A percentile compares a stretch with the other conserved stretches of the same genome.
phyloP scores from a whole-genome alignment of 1,140 invertebrate genomes.

The Schlechtendalia chinensis region DNA sequence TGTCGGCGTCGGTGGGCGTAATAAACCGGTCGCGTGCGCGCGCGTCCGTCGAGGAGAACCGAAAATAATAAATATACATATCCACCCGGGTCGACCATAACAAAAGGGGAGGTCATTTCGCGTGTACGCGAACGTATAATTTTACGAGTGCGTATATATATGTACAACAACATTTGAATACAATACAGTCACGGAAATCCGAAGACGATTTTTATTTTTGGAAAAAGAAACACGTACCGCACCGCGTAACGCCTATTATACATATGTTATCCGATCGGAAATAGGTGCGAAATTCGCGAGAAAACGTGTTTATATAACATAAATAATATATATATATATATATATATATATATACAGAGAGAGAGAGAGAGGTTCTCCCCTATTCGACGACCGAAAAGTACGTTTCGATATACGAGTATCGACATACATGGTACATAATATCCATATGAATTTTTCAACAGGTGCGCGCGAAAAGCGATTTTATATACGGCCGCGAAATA shows the following conservation, averaged over 20 bases:
- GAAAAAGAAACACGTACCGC: conserved; percentile 3
- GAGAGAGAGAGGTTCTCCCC: neutral
- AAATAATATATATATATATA: neutral
- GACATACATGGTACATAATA: too few relatives aligned
- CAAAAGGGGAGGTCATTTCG: neutral
- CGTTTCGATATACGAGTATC: neutral
- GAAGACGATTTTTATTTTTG: neutral
- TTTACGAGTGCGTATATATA: too few relatives aligned
- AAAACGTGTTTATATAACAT: neutral
- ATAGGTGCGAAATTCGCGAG: neutral
- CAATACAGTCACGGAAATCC: neutral
- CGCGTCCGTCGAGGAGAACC: neutral
- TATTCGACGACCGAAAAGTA: too few relatives aligned
- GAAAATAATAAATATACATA: conserved; percentile 14
- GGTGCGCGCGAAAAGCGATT: too few relatives aligned
- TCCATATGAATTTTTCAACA: conserved; percentile 6
- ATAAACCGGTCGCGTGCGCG: neutral
- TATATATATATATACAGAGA: too few relatives aligned
- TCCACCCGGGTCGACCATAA: neutral
- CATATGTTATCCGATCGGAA: neutral
- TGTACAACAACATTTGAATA: conserved; percentile 1
- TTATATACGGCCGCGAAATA: neutral
- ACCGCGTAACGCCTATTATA: neutral
- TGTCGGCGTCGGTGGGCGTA: conserved; percentile 15
- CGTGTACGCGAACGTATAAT: too few relatives aligned